Evolutionary conservation across 2,888 invertebrate species (phyloP).

Genomic region (Carpatolechia fugitivella): DNA sequence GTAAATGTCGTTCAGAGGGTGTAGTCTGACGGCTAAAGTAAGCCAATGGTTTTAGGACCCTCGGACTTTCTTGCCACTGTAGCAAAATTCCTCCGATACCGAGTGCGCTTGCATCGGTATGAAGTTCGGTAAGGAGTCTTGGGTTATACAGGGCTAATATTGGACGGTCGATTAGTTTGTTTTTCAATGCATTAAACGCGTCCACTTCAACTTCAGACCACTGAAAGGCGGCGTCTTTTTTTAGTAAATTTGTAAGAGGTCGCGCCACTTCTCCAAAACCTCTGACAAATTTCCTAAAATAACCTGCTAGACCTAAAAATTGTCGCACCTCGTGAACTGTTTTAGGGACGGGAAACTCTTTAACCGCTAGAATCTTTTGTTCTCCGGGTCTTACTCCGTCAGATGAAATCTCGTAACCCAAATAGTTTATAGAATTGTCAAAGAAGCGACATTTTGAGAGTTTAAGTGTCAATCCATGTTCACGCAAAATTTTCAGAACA

Average conservation of each 20-base stretch:
- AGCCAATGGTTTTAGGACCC: slow-evolving; percentile 24
- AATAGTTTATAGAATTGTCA: slow-evolving; percentile 16
- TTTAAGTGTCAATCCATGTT: neutral
- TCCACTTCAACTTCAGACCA: slow-evolving; percentile 16
- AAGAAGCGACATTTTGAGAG: slow-evolving; percentile 13
- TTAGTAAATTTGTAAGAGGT: slow-evolving; percentile 21
- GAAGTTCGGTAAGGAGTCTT: slow-evolving; percentile 30
- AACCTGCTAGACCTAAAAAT: slow-evolving; percentile 25
- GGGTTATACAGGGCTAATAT: slow-evolving; percentile 36
- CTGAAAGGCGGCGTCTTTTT: slow-evolving; percentile 18
- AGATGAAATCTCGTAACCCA: slow-evolving; percentile 25
- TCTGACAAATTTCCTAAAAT: slow-evolving; percentile 25
- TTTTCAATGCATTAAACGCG: slow-evolving; percentile 12
- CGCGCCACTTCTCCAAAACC: slow-evolving; percentile 22
- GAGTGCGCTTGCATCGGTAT: slow-evolving; percentile 34
- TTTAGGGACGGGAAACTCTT: slow-evolving; percentile 19
- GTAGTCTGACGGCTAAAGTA: slow-evolving; percentile 28
- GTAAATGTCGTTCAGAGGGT: slow-evolving; percentile 21
- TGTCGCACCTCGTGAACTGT: slow-evolving; percentile 24
- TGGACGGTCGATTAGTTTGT: slow-evolving; percentile 16
- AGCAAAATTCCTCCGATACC: slow-evolving; percentile 36
- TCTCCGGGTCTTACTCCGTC: slow-evolving; percentile 19
- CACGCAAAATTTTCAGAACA: neutral
- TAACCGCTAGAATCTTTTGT: slow-evolving; percentile 18
- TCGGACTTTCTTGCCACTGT: slow-evolving; percentile 22